These are phyloP conservation scores for Oreortyx pictus DNA, from an alignment of 2,797 vertebrate species.

Conservation along the genomic window DNA sequence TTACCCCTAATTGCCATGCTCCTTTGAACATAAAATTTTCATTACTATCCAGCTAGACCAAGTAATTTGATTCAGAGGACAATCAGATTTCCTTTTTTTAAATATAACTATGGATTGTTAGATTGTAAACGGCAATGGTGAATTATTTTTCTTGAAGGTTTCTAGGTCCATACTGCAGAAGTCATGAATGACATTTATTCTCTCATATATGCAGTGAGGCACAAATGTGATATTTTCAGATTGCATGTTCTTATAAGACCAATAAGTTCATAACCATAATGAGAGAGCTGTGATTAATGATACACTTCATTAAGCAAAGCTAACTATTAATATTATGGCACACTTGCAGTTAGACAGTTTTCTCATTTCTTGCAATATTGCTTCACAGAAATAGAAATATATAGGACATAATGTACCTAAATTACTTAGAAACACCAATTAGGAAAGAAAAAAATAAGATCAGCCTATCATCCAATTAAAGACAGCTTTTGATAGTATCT, in stretches of 20 bases:
- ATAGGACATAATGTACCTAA: neutral
- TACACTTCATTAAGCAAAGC: constrained; percentile 25
- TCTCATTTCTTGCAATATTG: neutral
- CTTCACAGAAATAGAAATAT: neutral
- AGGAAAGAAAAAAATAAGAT: neutral
- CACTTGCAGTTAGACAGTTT: neutral
- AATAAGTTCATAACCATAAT: neutral
- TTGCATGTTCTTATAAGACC: neutral
- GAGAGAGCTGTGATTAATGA: neutral
- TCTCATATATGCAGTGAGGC: neutral
- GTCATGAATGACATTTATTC: neutral
- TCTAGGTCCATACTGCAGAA: neutral
- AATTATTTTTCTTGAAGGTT: neutral
- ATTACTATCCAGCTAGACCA: neutral
- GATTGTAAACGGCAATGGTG: neutral
- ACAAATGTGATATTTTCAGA: neutral
- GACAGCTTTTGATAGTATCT: neutral
- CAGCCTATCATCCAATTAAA: neutral
- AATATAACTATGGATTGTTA: neutral
- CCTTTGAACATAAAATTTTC: neutral
- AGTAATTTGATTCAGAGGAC: neutral
- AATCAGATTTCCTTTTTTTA: rapidly evolving
- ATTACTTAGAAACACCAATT: neutral
- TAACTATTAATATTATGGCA: neutral
- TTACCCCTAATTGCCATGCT: neutral